These are phyloP conservation scores for chimpanzee (Pan troglodytes) DNA, from an alignment of 2,113 vertebrate species.

Conservation along the genomic window DNA sequence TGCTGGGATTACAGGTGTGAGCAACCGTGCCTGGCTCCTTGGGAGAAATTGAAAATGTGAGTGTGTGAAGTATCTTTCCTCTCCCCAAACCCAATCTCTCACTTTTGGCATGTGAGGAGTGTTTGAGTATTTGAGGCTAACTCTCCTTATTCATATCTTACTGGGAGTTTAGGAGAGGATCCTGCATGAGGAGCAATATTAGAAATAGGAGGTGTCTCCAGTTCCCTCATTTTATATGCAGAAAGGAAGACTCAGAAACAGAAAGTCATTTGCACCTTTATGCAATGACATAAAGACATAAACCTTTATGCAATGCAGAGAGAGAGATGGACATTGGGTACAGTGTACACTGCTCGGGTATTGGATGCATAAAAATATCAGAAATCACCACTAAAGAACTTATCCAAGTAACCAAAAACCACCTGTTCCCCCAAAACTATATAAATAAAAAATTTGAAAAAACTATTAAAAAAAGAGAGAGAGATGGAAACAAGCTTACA, in stretches of 20 bases:
- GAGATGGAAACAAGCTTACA: not conserved
- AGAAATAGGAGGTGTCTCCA: not conserved
- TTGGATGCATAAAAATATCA: too few relatives aligned
- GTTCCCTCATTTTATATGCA: not conserved
- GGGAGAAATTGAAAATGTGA: not conserved
- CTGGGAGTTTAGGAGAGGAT: not conserved
- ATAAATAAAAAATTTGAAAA: too few relatives aligned
- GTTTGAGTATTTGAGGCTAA: not conserved
- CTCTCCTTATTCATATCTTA: not conserved
- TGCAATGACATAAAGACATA: too few relatives aligned
- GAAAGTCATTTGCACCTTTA: not conserved
- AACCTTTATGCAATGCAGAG: too few relatives aligned
- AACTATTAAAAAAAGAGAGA: not conserved
- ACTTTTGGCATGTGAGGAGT: not conserved
- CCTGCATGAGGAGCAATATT: not conserved
- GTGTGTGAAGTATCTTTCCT: not conserved
- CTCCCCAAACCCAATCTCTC: not conserved
- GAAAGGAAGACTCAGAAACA: not conserved
- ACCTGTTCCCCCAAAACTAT: too few relatives aligned
- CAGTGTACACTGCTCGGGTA: too few relatives aligned
- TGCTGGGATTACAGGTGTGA: too few relatives aligned
- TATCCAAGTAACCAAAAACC: too few relatives aligned
- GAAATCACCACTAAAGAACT: too few relatives aligned
- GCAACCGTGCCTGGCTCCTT: not conserved
- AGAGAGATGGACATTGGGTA: not conserved